Base-by-base conservation (phyloP, 2,888 invertebrate species). In the Gasteruption jaculator region DNA sequence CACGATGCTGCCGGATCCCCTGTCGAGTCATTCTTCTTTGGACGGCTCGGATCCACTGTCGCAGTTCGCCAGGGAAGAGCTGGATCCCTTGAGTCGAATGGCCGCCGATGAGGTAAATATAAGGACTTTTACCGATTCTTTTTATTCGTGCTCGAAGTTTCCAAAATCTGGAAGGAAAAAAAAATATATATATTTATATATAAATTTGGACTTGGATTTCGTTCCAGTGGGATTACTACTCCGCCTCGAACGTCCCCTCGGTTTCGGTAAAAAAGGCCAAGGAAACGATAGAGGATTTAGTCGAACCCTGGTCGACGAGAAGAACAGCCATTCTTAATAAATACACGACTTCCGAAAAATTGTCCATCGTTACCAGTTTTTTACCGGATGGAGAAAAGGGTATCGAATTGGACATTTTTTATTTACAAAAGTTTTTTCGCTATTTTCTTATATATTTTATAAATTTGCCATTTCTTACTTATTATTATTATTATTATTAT, bases 271-370 rank as follows among this genome's bases (percentile, higher is more conserved):
- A 63, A 55, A 67, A 65, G 46, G 37, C 52, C 11, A 63, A 56
- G 43, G 65, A 66, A 20, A 55, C 55, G 12, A 48, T 50, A 29
- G 60, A 70, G 7, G 75, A 79, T 43, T 76, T 76, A 46, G 73
- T 83, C 49, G 85, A 86, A 63, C 82, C 85, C 10, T 97, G 96
- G 96, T 77, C 76, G 49, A 71, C 77, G 1, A 83, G 85, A 58
- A 82, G 87, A 50, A 67, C 79, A 31, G 76, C 76, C n/a, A 93
- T 97, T 62, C 76, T 96, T 8, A 85, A 81, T 54, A 89, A 88
- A 70, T 96, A 87, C 61, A 95, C 92, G 21, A 96, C 96, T 38
- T 90, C 88, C 8, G 94, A 95, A 71, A 93, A 91, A 65, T 73
- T 97, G 19, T 88, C 91, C 1, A 90, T 95, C 52, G 82, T 90